A percentile compares a stretch with the other conserved stretches of the same genome.
These are phyloP conservation scores for Ochlodes sylvanus DNA, from an alignment of 2,888 invertebrate species.

Conservation along the genomic window DNA sequence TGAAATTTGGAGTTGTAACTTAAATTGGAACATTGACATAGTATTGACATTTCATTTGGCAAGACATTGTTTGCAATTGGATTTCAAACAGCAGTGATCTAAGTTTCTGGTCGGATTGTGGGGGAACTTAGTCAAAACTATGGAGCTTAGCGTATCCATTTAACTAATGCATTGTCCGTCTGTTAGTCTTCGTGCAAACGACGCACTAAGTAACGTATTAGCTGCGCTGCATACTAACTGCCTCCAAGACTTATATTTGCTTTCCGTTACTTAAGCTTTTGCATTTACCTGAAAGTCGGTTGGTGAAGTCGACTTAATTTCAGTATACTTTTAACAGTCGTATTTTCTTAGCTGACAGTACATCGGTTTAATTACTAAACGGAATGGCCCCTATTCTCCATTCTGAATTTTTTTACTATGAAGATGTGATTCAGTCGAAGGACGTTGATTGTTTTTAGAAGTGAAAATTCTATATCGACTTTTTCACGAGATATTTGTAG, in stretches of 20 bases:
- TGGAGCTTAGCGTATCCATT: conserved; percentile 76
- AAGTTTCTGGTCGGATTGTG: conserved; percentile 76
- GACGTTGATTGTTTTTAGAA: too few relatives aligned
- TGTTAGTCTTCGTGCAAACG: conserved; percentile 80
- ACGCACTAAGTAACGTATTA: conserved; percentile 75
- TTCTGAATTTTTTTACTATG: too few relatives aligned
- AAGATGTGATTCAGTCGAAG: too few relatives aligned
- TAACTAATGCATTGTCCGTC: conserved; percentile 82
- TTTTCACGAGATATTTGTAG: too few relatives aligned
- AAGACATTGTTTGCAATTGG: conserved; percentile 68
- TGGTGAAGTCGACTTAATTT: neutral
- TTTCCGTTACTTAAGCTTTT: conserved; percentile 25
- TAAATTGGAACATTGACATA: conserved; percentile 48
- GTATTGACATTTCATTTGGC: conserved; percentile 65
- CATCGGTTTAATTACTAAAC: neutral
- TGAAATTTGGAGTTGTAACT: neutral
- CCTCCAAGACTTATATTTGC: conserved; percentile 20
- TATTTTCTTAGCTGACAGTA: neutral
- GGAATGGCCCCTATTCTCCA: neutral
- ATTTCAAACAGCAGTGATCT: conserved; percentile 71
- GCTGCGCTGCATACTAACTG: conserved; percentile 48
- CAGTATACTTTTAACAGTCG: neutral
- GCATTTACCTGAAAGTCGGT: conserved; percentile 4
- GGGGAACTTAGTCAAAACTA: conserved; percentile 73
- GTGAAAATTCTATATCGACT: too few relatives aligned